A percentile compares a stretch with the other conserved stretches of the same genome.
Conservation (phyloP, 2,888 invertebrate genomes). For the Tenthredo amoena region DNA sequence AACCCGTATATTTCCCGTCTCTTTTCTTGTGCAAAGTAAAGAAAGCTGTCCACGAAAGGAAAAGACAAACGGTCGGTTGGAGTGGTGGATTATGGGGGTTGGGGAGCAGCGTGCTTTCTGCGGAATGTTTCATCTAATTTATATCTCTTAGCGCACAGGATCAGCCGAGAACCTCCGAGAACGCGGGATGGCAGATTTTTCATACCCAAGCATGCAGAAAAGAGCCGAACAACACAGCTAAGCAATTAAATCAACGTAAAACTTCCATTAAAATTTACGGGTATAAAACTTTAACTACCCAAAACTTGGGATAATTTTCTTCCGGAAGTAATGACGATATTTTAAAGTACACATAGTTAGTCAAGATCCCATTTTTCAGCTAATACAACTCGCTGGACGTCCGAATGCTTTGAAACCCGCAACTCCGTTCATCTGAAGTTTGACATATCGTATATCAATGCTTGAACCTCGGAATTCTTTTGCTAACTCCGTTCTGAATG, state of each 20-base stretch:
- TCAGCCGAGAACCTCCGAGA: not conserved
- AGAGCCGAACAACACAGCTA: not conserved
- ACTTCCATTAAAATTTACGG: not conserved
- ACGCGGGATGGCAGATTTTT: slow-evolving; percentile 20
- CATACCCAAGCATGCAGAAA: slow-evolving; percentile 36
- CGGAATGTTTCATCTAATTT: slow-evolving; percentile 50
- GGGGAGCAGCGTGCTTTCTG: slow-evolving; percentile 20
- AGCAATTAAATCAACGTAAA: not conserved
- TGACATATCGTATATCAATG: not conserved
- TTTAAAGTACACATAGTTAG: not conserved
- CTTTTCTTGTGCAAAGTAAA: slow-evolving; percentile 25
- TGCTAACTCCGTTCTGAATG: not conserved
- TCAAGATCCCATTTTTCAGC: not conserved
- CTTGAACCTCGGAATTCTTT: not conserved
- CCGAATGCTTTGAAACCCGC: not conserved
- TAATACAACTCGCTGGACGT: not conserved
- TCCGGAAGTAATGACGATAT: not conserved
- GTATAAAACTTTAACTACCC: not conserved
- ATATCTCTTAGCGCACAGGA: slow-evolving; percentile 36
- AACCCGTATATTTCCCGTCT: slow-evolving; percentile 32
- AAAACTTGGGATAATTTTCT: not conserved
- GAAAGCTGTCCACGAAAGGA: slow-evolving; percentile 29
- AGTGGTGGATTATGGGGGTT: slow-evolving; percentile 36
- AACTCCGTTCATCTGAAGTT: not conserved
- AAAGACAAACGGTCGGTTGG: slow-evolving; percentile 39